A percentile compares a stretch with the other conserved stretches of the same genome.
Conservation (phyloP, 2,113 vertebrate species). For the Ploceus nigricollis region DNA sequence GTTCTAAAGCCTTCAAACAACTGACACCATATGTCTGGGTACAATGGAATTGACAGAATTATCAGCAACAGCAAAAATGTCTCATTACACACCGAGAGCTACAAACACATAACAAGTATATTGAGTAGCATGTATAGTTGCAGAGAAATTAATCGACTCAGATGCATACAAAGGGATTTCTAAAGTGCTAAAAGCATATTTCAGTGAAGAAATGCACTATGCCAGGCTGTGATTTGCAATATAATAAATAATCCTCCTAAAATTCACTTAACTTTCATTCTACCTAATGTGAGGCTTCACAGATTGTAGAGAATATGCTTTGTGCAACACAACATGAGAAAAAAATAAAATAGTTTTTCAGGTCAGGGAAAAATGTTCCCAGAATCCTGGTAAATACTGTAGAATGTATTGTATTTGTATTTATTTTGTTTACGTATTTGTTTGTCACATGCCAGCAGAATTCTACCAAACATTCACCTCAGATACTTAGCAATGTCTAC, state of each 20-base stretch:
- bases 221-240: slow-evolving; percentile 34
- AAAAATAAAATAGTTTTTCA: not conserved
- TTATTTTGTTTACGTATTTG: slow-evolving; percentile 2
- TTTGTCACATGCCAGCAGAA: slow-evolving; percentile 24
- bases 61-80: slow-evolving; percentile 56
- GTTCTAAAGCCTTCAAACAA: slow-evolving; percentile 47
- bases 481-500: slow-evolving; percentile 19
- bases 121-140: not conserved
- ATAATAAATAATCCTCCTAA: slow-evolving; percentile 60
- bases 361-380: slow-evolving; percentile 36
- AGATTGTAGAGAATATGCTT: slow-evolving; percentile 57
- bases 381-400: slow-evolving; percentile 21
- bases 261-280: slow-evolving; percentile 53
- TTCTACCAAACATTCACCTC: slow-evolving; percentile 41
- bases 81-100: slow-evolving; percentile 11
- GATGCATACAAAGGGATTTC: slow-evolving; percentile 54
- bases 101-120: slow-evolving; percentile 34
- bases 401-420: slow-evolving; percentile 41
- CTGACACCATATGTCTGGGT: slow-evolving; percentile 44
- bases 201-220: slow-evolving; percentile 6
- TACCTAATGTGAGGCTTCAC: slow-evolving; percentile 31
- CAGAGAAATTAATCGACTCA: slow-evolving; percentile 49
- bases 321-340: slow-evolving; percentile 22
- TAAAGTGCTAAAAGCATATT: slow-evolving; percentile 43
- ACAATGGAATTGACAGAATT: slow-evolving; percentile 42